Base-by-base conservation (phyloP, 2,888 invertebrate species). In the Anaspis maculata region DNA sequence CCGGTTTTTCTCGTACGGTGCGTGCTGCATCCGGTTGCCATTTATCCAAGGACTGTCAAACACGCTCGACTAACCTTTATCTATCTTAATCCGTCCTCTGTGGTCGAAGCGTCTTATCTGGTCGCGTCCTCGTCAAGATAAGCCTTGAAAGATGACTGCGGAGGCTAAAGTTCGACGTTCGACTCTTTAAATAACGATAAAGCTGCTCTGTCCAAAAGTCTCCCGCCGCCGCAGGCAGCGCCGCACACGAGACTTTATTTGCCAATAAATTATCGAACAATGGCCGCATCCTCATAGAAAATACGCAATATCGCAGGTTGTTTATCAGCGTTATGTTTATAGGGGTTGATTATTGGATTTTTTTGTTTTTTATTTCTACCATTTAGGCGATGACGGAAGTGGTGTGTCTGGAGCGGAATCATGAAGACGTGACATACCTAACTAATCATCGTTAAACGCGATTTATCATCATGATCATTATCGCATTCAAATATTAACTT, bases 61-160 rank as follows among this genome's bases (percentile, higher is more conserved):
- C 48, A 48, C 51, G 50, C 51, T 51, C 42, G 52, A 49, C 53
- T 49, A 51, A 56, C 54, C 55, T 58, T 60, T 61, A 61, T 62
- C 60, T 59, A 54, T 59, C 57, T 57, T 60, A 60, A 62, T 62
- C 57, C 60, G 51, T 54, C 55, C 53, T 46, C 41, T 53, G 56
- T 51, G 56, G 56, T 51, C 46, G 42, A 39, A 46, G 43, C 47
- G 52, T 51, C 54, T 58, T 59, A 57, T 59, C 58, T 55, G 46
- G 44, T 48, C 49, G 46, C 49, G 41, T 50, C 46, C 43, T 51
- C 48, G 50, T 51, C 50, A 42, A 56, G 40, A 40, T 40, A 40
- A 40, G 37, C 15, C 28, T 33, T 40, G 37, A 40, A 40, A 40
- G 40, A 40, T 59, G 60, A 56, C 57, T 56, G 46, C 45, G 29